A percentile compares a stretch with the other conserved stretches of the same genome.
Evolutionary conservation across 2,797 vertebrate genomes (phyloP).

Genomic region (Enteromius viviparus): DNA sequence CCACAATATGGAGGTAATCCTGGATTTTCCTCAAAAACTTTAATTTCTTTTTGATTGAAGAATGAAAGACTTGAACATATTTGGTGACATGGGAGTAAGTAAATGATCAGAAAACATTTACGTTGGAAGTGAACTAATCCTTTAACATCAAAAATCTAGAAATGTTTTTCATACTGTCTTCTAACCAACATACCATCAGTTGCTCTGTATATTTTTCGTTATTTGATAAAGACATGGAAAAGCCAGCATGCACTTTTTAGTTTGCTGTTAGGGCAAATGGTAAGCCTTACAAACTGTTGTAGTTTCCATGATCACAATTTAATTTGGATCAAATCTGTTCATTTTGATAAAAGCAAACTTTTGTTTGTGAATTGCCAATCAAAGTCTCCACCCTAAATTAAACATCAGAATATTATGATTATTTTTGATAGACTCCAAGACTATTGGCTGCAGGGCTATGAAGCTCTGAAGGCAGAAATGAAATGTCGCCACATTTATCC

Average conservation of each 20-base stretch:
- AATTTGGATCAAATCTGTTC: not conserved
- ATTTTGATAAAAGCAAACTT: not conserved
- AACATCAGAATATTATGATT: not conserved
- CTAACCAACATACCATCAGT: not conserved
- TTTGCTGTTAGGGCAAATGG: not conserved
- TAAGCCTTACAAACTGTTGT: not conserved
- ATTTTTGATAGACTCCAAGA: not conserved
- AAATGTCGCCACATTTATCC: slow-evolving; percentile 45
- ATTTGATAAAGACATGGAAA: not conserved
- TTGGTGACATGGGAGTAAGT: no score
- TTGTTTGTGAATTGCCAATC: not conserved
- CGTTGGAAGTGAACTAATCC: no score
- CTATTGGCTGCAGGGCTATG: not conserved
- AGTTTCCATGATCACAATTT: not conserved
- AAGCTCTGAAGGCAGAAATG: slow-evolving; percentile 16
- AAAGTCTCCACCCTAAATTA: not conserved
- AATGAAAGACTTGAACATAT: no score
- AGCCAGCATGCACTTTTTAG: not conserved
- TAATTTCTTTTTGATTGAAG: no score
- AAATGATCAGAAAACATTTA: no score
- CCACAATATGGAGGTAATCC: no score
- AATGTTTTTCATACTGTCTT: not conserved
- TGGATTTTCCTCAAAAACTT: no score
- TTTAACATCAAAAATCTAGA: not conserved
- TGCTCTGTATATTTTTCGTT: not conserved